Conservation (phyloP, 2,797 vertebrate species). For the Phataginus tetradactyla region DNA sequence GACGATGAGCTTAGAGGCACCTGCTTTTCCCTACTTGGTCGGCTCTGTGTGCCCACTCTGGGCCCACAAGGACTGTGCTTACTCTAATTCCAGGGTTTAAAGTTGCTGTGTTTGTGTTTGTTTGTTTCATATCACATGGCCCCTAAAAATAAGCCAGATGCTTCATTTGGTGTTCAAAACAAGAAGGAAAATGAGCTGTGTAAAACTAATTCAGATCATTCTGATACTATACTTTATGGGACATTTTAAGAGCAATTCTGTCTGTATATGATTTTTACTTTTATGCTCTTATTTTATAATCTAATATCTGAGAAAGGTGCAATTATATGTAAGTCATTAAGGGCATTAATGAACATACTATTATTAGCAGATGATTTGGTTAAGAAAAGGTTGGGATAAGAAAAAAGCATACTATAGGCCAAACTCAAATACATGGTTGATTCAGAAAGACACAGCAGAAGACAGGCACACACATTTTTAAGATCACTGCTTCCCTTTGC, state of each 20-base stretch:
- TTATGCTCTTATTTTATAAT: not conserved
- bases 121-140: not conserved
- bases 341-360: not conserved
- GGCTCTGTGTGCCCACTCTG: accelerated
- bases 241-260: conserved; percentile 10
- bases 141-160: conserved; percentile 14
- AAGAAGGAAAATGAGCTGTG: conserved; percentile 22
- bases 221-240: not conserved
- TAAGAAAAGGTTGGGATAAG: not conserved
- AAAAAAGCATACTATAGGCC: not conserved
- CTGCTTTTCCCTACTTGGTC: not conserved
- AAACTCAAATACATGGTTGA: not conserved
- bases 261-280: not conserved
- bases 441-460: not conserved
- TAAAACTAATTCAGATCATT: not conserved
- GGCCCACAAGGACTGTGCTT: not conserved
- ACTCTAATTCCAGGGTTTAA: not conserved
- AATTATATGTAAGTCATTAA: not conserved
- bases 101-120: not conserved
- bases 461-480: not conserved
- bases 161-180: not conserved
- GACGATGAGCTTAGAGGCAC: not conserved
- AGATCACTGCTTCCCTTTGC: not conserved
- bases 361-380: not conserved
- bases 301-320: not conserved